phyloP scores from a whole-genome alignment of 2,888 invertebrate species.

The Rotaria macrura region DNA sequence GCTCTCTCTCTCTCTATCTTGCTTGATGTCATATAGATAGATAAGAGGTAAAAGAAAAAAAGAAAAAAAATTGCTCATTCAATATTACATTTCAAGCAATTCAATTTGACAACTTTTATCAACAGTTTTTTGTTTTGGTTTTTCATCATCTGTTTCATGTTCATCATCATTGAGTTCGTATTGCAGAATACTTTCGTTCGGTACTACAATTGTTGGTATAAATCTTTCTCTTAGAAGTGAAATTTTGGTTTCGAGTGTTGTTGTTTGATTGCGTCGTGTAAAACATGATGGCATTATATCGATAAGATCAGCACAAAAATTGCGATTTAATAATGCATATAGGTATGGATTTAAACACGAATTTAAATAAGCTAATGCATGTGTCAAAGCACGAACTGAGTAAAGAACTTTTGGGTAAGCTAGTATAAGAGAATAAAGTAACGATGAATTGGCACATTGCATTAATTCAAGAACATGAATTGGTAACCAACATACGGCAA shows the following conservation, averaged over 20 bases:
- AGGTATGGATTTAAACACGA: constrained; percentile 32
- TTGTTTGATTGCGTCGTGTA: background rate
- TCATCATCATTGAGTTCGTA: background rate
- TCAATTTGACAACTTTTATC: background rate
- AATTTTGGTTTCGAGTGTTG: background rate
- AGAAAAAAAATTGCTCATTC: too few relatives aligned
- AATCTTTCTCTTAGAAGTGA: background rate
- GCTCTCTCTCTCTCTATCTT: too few relatives aligned
- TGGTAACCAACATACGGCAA: constrained; percentile 33
- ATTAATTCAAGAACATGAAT: constrained; percentile 28
- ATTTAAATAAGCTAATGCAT: constrained; percentile 31
- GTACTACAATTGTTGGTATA: background rate
- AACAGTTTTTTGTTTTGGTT: background rate
- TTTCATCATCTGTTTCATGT: background rate
- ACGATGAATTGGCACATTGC: background rate
- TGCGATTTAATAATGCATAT: constrained; percentile 31
- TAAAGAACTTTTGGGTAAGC: background rate
- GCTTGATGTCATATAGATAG: too few relatives aligned
- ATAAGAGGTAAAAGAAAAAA: too few relatives aligned
- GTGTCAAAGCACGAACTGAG: constrained; percentile 7
- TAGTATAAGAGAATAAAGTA: background rate
- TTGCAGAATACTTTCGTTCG: background rate
- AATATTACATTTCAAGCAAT: background rate
- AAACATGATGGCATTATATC: background rate
- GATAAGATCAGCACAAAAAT: constrained; percentile 23